phyloP scores from a whole-genome alignment of 2,888 invertebrate genomes.

The Morpho deidamia region DNA sequence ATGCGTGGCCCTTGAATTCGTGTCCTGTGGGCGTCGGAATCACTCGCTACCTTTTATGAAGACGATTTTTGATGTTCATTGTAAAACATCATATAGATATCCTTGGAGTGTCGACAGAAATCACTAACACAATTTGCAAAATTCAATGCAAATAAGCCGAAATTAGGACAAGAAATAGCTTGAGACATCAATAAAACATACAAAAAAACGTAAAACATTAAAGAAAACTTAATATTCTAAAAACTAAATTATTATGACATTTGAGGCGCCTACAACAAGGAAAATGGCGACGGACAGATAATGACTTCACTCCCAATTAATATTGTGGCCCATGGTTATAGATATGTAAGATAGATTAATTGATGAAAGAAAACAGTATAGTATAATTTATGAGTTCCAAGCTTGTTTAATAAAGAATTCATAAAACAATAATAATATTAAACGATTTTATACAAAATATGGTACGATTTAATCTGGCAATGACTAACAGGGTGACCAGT shows the following conservation, averaged over 20 bases:
- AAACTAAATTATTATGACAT: constrained; percentile 77
- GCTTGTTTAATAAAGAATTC: too few species aligned
- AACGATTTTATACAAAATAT: too few species aligned
- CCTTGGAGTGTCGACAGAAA: constrained; percentile 66
- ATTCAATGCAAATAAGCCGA: constrained; percentile 37
- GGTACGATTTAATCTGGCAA: constrained; percentile 7
- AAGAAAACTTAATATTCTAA: constrained; percentile 64
- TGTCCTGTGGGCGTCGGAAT: constrained; percentile 48
- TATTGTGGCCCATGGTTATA: too few species aligned
- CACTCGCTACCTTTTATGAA: constrained; percentile 64
- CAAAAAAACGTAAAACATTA: constrained; percentile 61
- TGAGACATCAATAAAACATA: constrained; percentile 43
- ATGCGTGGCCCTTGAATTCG: constrained; percentile 36
- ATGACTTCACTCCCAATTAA: not conserved
- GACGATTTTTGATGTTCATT: constrained; percentile 58
- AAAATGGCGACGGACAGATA: constrained; percentile 63
- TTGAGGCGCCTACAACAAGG: constrained; percentile 77
- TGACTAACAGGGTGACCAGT: constrained; percentile 5
- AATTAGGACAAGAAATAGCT: constrained; percentile 39
- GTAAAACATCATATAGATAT: constrained; percentile 61
- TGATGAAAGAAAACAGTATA: too few species aligned
- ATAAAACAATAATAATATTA: too few species aligned
- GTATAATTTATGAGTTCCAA: too few species aligned
- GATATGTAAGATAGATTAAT: too few species aligned
- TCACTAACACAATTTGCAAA: constrained; percentile 38